Evolutionary conservation across 2,888 invertebrate species (phyloP).

Genomic region (Lamproptera curius): DNA sequence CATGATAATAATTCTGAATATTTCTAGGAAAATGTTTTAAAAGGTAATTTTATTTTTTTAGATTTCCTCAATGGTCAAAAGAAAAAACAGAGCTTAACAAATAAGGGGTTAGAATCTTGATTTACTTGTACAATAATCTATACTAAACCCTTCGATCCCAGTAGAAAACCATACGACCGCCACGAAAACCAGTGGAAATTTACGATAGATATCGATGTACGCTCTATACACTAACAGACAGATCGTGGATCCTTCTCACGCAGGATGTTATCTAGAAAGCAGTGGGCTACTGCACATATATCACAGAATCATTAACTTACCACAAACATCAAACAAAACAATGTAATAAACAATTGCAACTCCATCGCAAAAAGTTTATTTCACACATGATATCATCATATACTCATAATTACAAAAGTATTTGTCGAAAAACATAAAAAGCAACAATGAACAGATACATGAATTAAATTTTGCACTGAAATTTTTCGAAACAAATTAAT

Average conservation of each 20-base stretch:
- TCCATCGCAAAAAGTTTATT: slow-evolving; percentile 34
- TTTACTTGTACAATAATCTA: background rate
- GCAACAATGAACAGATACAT: slow-evolving; percentile 2
- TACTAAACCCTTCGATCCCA: background rate
- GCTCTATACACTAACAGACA: background rate
- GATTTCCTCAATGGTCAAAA: too few relatives aligned
- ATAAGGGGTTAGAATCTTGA: too few relatives aligned
- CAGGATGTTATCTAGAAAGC: background rate
- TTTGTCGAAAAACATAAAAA: background rate
- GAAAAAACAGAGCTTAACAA: too few relatives aligned
- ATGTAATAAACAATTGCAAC: slow-evolving; percentile 32
- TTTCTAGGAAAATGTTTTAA: background rate
- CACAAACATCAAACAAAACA: slow-evolving; percentile 45
- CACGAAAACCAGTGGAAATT: background rate
- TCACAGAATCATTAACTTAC: slow-evolving; percentile 33
- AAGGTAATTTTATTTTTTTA: too few relatives aligned
- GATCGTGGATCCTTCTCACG: background rate
- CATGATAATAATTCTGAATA: background rate
- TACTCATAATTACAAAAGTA: slow-evolving; percentile 8
- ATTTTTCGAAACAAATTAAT: slow-evolving; percentile 6
- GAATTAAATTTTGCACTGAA: slow-evolving; percentile 10
- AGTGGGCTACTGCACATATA: background rate
- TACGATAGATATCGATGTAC: background rate
- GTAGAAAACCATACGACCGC: background rate
- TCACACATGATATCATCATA: slow-evolving; percentile 34